Evolutionary conservation across 2,113 vertebrate genomes (phyloP).

Genomic region (Fregata magnificens): DNA sequence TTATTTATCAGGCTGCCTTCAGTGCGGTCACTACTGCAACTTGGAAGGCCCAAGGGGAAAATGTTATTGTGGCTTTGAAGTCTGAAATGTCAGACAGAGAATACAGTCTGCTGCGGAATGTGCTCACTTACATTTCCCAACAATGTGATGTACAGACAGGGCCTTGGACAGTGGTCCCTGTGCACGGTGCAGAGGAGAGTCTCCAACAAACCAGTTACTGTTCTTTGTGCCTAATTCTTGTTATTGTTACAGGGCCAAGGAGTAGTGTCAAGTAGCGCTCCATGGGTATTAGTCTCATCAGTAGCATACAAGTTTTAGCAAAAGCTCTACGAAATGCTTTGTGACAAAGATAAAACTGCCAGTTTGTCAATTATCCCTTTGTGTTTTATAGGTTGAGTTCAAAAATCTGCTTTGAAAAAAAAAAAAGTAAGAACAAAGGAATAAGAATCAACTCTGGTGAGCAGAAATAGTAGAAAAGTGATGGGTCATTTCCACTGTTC

Average conservation of each 20-base stretch:
- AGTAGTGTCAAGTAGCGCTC: neutral
- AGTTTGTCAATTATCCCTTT: neutral
- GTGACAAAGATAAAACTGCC: neutral
- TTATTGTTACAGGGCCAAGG: neutral
- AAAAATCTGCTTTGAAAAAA: neutral
- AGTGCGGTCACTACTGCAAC: neutral
- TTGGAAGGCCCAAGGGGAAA: neutral
- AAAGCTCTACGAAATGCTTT: neutral
- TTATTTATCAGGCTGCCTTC: neutral
- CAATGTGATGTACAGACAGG: neutral
- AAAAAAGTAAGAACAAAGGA: neutral
- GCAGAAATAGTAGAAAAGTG: neutral
- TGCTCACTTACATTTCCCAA: neutral
- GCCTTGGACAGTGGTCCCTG: neutral
- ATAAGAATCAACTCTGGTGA: neutral
- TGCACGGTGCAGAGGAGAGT: accelerated
- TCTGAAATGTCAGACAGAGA: neutral
- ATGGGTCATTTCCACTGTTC: neutral
- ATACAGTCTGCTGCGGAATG: neutral
- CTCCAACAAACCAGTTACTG: neutral
- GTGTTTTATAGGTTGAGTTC: neutral
- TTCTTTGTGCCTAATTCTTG: neutral
- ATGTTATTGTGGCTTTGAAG: neutral
- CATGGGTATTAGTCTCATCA: neutral
- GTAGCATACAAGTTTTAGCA: neutral